Percentiles rank a stretch among this genome's conserved stretches.
phyloP scores from a whole-genome alignment of 2,888 invertebrate genomes.

The Odontomyia ornata region DNA sequence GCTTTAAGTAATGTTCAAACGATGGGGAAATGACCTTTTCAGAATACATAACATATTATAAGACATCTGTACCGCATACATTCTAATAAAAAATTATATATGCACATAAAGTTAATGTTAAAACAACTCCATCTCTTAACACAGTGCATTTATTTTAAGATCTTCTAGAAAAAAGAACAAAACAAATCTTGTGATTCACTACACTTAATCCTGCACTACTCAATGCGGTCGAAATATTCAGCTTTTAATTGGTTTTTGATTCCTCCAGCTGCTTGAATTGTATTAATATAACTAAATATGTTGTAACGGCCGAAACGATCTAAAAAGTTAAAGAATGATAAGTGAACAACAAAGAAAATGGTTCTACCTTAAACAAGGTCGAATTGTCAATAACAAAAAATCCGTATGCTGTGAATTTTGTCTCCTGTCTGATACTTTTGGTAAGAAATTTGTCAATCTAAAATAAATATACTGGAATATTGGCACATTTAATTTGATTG shows the following conservation, averaged over 20 bases:
- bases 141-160: too few relatives aligned
- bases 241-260: constrained; percentile 25
- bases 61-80: too few relatives aligned
- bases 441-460: constrained; percentile 63
- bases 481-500: too few relatives aligned
- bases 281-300: constrained; percentile 62
- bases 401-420: constrained; percentile 62
- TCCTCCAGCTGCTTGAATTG: constrained; percentile 63
- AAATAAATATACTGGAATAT: not conserved
- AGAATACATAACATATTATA: too few relatives aligned
- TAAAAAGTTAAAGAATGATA: constrained; percentile 47
- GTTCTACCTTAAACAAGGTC: constrained; percentile 61
- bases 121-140: too few relatives aligned
- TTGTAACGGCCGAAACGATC: constrained; percentile 63
- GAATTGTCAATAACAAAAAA: constrained; percentile 63
- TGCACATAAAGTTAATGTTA: too few relatives aligned
- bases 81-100: too few relatives aligned
- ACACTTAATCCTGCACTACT: too few relatives aligned
- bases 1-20: too few relatives aligned
- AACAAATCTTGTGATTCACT: too few relatives aligned
- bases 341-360: not conserved
- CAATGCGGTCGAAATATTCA: not conserved
- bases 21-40: too few relatives aligned
- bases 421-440: constrained; percentile 62
- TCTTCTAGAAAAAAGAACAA: too few relatives aligned